Percentiles rank a stretch among this genome's conserved stretches.
phyloP scores from a whole-genome alignment of 2,888 invertebrate genomes.

The Lottia gigantea region DNA sequence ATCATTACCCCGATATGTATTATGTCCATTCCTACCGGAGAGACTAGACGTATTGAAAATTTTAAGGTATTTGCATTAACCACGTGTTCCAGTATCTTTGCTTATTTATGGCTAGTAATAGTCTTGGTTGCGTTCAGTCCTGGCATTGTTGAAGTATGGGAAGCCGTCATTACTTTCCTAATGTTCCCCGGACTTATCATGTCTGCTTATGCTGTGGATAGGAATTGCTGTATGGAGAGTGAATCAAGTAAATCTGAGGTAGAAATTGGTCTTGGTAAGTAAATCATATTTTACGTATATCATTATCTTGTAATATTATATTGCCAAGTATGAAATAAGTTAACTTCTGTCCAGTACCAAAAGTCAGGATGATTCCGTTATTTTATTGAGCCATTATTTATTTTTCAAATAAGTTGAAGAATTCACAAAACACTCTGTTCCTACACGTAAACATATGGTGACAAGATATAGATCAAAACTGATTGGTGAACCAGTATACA shows the following conservation, averaged over 20 bases:
- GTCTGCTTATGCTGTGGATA: conserved; percentile 72
- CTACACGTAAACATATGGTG: too few species aligned
- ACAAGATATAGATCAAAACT: too few species aligned
- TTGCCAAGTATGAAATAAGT: too few species aligned
- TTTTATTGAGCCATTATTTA: too few species aligned
- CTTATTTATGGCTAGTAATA: conserved; percentile 74
- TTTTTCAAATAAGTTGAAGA: too few species aligned
- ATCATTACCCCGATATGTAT: conserved; percentile 72
- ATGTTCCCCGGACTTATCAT: conserved; percentile 73
- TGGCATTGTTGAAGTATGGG: conserved; percentile 72
- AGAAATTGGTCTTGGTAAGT: conserved; percentile 57
- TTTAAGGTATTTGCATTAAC: conserved; percentile 69
- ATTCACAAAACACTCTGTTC: too few species aligned
- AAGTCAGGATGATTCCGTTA: too few species aligned
- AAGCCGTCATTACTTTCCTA: conserved; percentile 73
- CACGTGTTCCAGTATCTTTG: conserved; percentile 70
- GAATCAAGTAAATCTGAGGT: conserved; percentile 48
- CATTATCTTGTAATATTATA: background rate
- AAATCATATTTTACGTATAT: too few species aligned
- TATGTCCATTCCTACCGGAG: conserved; percentile 68
- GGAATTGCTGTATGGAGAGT: conserved; percentile 54
- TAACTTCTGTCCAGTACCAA: too few species aligned
- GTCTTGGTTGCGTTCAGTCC: conserved; percentile 69
- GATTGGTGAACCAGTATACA: too few species aligned
- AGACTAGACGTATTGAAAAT: conserved; percentile 67